A percentile compares a stretch with the other conserved stretches of the same genome.
Conservation (phyloP, 2,797 vertebrate genomes). For the Sebastes alutus region DNA sequence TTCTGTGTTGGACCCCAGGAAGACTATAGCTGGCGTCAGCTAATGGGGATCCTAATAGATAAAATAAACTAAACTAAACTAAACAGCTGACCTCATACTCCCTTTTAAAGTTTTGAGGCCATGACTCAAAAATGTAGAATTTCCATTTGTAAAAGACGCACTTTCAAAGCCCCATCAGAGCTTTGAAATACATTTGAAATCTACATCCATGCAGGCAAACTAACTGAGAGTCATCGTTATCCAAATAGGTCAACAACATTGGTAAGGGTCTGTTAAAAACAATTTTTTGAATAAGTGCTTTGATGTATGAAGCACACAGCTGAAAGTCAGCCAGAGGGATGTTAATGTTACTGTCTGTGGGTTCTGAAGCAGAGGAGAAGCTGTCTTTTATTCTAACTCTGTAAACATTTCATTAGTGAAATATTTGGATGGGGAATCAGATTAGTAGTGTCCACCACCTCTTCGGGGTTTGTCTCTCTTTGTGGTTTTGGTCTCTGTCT, state of each 20-base stretch:
- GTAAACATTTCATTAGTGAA: conserved; percentile 34
- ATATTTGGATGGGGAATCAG: not conserved
- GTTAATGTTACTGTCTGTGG: not conserved
- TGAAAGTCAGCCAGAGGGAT: conserved; percentile 14
- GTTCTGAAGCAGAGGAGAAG: not conserved
- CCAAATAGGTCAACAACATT: not conserved
- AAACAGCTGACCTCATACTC: not conserved
- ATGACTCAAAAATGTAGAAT: not conserved
- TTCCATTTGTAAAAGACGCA: not conserved
- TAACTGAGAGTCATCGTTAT: not conserved
- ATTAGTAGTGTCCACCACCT: not conserved
- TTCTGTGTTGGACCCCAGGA: too few species aligned
- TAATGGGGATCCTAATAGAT: too few species aligned
- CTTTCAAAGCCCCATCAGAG: not conserved
- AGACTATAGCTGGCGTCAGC: too few species aligned
- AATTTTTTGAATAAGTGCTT: not conserved
- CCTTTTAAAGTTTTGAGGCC: not conserved
- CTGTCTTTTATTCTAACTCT: conserved; percentile 1
- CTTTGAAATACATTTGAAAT: not conserved
- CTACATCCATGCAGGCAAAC: not conserved
- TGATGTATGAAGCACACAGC: conserved; percentile 13
- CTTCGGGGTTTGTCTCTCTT: not conserved
- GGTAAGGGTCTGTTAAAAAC: not conserved
- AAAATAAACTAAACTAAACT: too few species aligned
- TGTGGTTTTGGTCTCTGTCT: not conserved